These are phyloP conservation scores for Schizothorax lantsangensis DNA, from an alignment of 2,797 vertebrate genomes.

Conservation along the genomic window DNA sequence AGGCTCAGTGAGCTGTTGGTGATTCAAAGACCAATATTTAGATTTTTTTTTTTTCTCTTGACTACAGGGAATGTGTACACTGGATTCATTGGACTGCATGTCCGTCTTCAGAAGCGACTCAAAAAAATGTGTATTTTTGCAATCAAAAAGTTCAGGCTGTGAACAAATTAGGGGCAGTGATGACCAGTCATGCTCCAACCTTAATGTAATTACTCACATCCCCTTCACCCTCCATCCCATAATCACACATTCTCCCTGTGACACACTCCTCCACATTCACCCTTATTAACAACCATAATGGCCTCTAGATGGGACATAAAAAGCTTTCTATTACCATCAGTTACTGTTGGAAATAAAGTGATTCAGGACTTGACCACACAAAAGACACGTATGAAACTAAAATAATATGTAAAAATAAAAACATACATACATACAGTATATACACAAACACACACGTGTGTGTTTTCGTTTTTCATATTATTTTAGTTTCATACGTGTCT, in stretches of 20 bases:
- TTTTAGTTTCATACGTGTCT: not conserved
- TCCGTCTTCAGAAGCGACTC: not conserved
- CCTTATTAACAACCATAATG: slow-evolving; percentile 65
- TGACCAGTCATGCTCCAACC: slow-evolving; percentile 58
- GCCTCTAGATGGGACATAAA: slow-evolving; percentile 43
- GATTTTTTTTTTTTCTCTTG: slow-evolving; percentile 60
- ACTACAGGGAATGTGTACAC: slow-evolving; percentile 60
- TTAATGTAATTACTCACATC: slow-evolving; percentile 65
- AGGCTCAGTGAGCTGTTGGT: slow-evolving; percentile 62
- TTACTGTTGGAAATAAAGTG: slow-evolving; percentile 29
- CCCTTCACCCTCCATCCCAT: slow-evolving; percentile 52
- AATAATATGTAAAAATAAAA: too few species aligned
- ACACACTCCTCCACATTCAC: slow-evolving; percentile 49
- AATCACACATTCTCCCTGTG: slow-evolving; percentile 56
- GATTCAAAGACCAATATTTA: slow-evolving; percentile 65
- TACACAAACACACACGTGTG: too few species aligned
- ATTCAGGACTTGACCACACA: not conserved
- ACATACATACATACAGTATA: too few species aligned
- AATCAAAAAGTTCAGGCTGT: slow-evolving; percentile 20
- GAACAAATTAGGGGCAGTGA: slow-evolving; percentile 62
- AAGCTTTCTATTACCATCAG: slow-evolving; percentile 48
- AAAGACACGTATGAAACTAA: not conserved
- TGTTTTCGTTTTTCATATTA: too few species aligned
- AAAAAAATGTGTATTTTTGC: not conserved
- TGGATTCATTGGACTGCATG: slow-evolving; percentile 3